Base-by-base conservation (phyloP, 2,797 vertebrate species). In the Schizopygopsis malacanthus region DNA sequence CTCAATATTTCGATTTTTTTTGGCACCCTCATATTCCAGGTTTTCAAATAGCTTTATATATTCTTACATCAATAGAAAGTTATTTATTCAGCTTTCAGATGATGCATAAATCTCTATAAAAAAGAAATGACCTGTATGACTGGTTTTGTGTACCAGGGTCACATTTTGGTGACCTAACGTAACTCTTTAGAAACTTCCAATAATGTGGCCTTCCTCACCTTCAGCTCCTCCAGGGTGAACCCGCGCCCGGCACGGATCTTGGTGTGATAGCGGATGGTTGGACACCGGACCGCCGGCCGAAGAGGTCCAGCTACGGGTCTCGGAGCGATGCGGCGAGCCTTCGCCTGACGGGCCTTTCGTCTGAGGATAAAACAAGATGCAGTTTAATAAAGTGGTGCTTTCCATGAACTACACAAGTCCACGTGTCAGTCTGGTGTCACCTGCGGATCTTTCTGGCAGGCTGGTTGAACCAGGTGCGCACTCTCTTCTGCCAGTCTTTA, bases 401-500 rank as follows among this genome's bases (percentile, higher is more conserved):
- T 28, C 8, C 1, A 22, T 22, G 20, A n/a, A 28, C 10, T 5
- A 0, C 0, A n/a, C 28, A 9, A 8, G 15, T n/a, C n/a, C 0
- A n/a, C 16, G 1, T 4, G 2, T 22, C 45, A 41, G n/a, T 4
- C 5, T 0, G 10, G 2, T 10, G 91, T 93, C 89, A 99, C 98
- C 98, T 97, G 95, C 98, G 97, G 91, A 96, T 91, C 93, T 99
- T 99, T 88, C 98, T 96, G 82, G 98, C 98, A 3, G 98, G 98
- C 94, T 99, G 98, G 93, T 99, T 99, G 90, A 99, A 99, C 98
- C 98, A 99, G 1, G 98, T 99, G 82, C 97, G 97, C 13, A 99
- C 98, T 84, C 98, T 95, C 47, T 95, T 97, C 93, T 99, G 98
- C 98, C 98, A 99, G 87, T 99, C 97, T 92, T 99, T 99, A 92